Conservation (phyloP, 2,888 invertebrate species). For the Norana najaformis region DNA sequence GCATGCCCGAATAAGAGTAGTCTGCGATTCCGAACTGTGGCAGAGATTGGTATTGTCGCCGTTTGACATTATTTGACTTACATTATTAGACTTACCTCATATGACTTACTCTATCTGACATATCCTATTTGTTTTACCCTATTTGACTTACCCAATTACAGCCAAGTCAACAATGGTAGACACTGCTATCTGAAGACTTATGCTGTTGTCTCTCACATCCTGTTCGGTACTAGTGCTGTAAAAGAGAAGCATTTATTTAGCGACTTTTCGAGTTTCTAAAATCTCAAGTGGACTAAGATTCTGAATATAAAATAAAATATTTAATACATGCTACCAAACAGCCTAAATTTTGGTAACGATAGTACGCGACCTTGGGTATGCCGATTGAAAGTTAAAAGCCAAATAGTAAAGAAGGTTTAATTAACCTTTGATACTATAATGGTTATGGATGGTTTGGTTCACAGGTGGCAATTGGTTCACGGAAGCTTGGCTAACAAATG, state of each 20-base stretch:
- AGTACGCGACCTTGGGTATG: neutral
- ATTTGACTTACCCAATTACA: conserved; percentile 14
- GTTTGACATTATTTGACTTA: neutral
- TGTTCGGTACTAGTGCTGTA: neutral
- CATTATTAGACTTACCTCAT: too few species aligned
- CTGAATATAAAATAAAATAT: neutral
- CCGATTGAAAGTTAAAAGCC: neutral
- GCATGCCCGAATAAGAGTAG: too few species aligned
- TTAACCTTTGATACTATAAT: too few species aligned
- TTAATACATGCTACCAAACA: neutral
- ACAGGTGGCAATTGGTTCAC: too few species aligned
- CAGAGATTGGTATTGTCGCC: neutral
- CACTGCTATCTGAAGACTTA: neutral
- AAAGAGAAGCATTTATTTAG: neutral
- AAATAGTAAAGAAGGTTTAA: neutral
- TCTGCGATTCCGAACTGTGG: too few species aligned
- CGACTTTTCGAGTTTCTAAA: neutral
- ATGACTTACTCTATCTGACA: neutral
- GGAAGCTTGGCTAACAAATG: too few species aligned
- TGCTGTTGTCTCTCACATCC: neutral
- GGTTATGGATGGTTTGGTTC: too few species aligned
- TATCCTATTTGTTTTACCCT: neutral
- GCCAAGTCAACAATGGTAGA: neutral
- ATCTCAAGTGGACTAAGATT: neutral
- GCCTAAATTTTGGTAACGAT: neutral